Conservation (phyloP, 53 echinoderm and acorn worm species). For the Mesocentrotus franciscanus region DNA sequence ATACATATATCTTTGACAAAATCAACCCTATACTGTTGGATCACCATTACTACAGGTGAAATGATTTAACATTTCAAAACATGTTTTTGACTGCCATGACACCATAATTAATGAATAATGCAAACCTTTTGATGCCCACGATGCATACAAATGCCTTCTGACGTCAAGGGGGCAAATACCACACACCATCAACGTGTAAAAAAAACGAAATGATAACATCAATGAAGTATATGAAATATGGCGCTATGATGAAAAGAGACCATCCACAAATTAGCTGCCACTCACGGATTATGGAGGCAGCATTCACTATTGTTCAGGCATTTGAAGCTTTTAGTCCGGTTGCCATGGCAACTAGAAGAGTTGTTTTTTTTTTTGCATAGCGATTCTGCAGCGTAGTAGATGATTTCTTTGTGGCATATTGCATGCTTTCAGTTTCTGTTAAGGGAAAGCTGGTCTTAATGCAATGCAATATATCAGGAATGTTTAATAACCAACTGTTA, state of each 20-base stretch:
- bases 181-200: neutral
- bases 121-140: neutral
- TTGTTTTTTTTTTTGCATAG: neutral
- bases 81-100: neutral
- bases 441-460: neutral
- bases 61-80: neutral
- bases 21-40: too few species aligned
- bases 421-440: neutral
- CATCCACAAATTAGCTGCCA: neutral
- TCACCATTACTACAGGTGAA: neutral
- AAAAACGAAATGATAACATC: slow-evolving; percentile 2
- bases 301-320: neutral
- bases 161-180: neutral
- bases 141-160: neutral
- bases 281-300: neutral
- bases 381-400: neutral
- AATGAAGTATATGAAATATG: neutral
- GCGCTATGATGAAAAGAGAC: neutral
- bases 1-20: too few species aligned
- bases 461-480: neutral
- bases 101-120: neutral
- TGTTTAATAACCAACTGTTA: neutral
- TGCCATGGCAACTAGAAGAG: neutral
- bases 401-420: neutral
- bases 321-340: slow-evolving; percentile 28